phyloP scores from a whole-genome alignment of 2,888 invertebrate species.

The Lycia hirtaria region DNA sequence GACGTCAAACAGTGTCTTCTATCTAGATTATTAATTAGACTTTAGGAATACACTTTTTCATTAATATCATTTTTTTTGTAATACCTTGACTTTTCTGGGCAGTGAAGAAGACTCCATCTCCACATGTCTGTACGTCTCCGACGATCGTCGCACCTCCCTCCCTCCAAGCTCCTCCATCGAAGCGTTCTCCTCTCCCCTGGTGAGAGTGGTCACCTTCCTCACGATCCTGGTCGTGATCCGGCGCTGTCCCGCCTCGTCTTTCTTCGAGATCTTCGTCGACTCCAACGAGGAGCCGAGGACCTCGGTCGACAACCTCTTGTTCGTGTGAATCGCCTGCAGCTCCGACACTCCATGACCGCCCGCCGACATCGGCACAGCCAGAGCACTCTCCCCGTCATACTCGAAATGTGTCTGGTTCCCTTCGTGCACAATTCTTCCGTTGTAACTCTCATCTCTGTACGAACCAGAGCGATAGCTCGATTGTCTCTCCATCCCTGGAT shows the following conservation, averaged over 20 bases:
- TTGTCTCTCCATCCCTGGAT: conserved; percentile 76
- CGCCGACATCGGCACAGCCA: conserved; percentile 75
- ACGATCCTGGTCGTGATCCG: conserved; percentile 95
- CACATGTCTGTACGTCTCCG: conserved; percentile 85
- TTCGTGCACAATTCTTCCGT: conserved; percentile 77
- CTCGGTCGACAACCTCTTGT: conserved; percentile 93
- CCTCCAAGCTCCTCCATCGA: conserved; percentile 89
- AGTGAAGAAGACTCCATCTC: conserved; percentile 84
- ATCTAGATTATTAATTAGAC: too few relatives aligned
- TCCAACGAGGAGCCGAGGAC: conserved; percentile 93
- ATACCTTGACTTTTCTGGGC: conserved; percentile 92
- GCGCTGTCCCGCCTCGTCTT: conserved; percentile 91
- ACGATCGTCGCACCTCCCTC: conserved; percentile 84
- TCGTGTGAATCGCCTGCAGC: conserved; percentile 92
- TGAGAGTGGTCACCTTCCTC: conserved; percentile 94
- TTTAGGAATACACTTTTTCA: too few relatives aligned
- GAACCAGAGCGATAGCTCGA: conserved; percentile 74
- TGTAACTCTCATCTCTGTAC: conserved; percentile 75
- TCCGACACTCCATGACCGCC: conserved; percentile 80
- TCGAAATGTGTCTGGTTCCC: conserved; percentile 83
- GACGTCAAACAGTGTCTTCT: too few relatives aligned
- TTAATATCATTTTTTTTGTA: background rate
- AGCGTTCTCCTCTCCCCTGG: conserved; percentile 93
- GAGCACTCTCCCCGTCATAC: conserved; percentile 75
- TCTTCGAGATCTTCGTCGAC: conserved; percentile 92